These are phyloP conservation scores for Poeciliopsis turneri DNA, from an alignment of 2,797 vertebrate genomes.

Conservation along the genomic window DNA sequence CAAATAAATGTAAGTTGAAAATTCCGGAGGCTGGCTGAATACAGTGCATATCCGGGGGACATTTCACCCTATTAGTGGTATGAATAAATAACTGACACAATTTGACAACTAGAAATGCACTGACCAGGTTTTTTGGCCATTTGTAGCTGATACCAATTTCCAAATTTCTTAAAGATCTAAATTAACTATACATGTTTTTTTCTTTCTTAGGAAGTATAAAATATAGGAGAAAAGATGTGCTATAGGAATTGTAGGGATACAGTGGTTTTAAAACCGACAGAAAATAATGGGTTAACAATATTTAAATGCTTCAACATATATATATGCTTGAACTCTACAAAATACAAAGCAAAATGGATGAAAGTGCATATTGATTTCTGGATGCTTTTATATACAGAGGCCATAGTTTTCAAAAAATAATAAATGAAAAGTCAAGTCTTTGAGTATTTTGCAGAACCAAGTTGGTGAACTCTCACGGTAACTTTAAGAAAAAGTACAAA, in stretches of 20 bases:
- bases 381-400: neutral
- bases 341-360: neutral
- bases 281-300: neutral
- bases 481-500: neutral
- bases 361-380: neutral
- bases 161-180: neutral
- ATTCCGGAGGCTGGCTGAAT: constrained; percentile 56
- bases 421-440: neutral
- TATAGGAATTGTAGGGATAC: neutral
- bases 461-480: neutral
- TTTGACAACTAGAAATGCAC: constrained; percentile 1
- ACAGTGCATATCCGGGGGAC: constrained; percentile 65
- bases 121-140: neutral
- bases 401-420: neutral
- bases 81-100: neutral
- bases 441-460: neutral
- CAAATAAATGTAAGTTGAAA: constrained; percentile 62
- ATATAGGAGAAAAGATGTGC: neutral
- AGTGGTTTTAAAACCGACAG: neutral
- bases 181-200: neutral
- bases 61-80: constrained; percentile 51
- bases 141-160: neutral
- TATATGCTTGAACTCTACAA: neutral
- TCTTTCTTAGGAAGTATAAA: neutral
- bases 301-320: neutral